Base-by-base conservation (phyloP, 2,797 vertebrate genomes). In the Hemibagrus guttatus region DNA sequence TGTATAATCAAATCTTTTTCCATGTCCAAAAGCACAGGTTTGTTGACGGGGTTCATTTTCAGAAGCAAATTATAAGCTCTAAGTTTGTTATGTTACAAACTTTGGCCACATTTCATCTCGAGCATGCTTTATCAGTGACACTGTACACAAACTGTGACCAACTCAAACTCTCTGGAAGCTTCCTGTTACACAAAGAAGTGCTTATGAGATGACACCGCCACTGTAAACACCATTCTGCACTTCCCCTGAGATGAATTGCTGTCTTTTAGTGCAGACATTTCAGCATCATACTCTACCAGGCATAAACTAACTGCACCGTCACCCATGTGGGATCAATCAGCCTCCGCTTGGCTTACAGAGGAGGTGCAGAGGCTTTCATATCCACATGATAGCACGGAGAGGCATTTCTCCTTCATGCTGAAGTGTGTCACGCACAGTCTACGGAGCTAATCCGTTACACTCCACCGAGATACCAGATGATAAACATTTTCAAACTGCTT, bases 291-390 rank as follows among this genome's bases (percentile, higher is more conserved):
- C 63, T 52, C 78, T 80, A 54, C 76, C 42, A 80, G 78, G 56
- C 42, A 85, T 69, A 59, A 49, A 66, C 86, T 89, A 84, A 86
- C 79, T 75, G 23, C 58, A 52, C 26, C 42, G 71, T 35, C 58
- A 31, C 74, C 85, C 89, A 89, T 90, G 86, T 91, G 90, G 90
- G 61, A 89, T 86, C 68, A 21, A 90, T 91, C 89, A 68, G 17
- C 49, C 63, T 75, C 76, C 42, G 80, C 59, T 83, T 81, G 76
- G 79, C 83, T 61, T 42, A 52, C 71, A 28, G 49, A 19, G 56
- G 74, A 66, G 35, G 56, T n/a, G 72, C 17, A 63, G 69, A 58
- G 12, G 11, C 39, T 81, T 83, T 66, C 78, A 72, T 71, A 39
- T 61, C 46, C 78, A 84, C 84, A 83, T 81, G 63, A 85, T 35